Evolutionary conservation across 2,888 invertebrate species (phyloP).

Genomic region (Lycocerus yunnanus): DNA sequence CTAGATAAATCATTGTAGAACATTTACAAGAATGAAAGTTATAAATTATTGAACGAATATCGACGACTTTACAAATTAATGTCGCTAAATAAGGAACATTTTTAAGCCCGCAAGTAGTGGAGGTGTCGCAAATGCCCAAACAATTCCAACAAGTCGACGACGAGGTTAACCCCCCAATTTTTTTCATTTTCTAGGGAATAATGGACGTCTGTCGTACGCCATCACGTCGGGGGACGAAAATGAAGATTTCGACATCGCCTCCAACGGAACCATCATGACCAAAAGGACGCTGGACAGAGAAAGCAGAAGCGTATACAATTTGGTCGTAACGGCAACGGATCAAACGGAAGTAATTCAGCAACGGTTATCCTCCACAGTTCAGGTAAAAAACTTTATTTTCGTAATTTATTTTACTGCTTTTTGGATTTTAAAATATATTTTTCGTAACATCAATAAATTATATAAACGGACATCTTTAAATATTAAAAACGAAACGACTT

Average conservation of each 20-base stretch:
- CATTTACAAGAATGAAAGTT: background rate
- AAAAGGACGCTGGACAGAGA: constrained; percentile 81
- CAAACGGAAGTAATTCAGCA: constrained; percentile 75
- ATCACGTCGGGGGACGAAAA: constrained; percentile 83
- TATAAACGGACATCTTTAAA: background rate
- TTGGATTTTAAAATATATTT: background rate
- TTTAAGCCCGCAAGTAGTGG: background rate
- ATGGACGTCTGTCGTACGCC: constrained; percentile 81
- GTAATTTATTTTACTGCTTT: background rate
- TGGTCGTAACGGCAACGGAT: constrained; percentile 86
- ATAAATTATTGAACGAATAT: background rate
- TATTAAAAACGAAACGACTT: background rate
- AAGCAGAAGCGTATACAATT: constrained; percentile 76
- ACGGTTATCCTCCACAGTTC: constrained; percentile 82
- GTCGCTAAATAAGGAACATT: background rate
- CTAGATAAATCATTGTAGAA: background rate
- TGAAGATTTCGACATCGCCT: constrained; percentile 76
- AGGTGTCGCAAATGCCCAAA: background rate
- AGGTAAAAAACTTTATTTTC: constrained; percentile 60
- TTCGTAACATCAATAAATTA: background rate
- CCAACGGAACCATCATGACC: constrained; percentile 85
- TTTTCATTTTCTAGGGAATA: constrained; percentile 67
- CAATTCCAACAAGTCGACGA: background rate
- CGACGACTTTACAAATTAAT: background rate
- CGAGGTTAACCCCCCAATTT: background rate